phyloP scores from a whole-genome alignment of 2,113 vertebrate species.

The Chascanopsetta lugubris region DNA sequence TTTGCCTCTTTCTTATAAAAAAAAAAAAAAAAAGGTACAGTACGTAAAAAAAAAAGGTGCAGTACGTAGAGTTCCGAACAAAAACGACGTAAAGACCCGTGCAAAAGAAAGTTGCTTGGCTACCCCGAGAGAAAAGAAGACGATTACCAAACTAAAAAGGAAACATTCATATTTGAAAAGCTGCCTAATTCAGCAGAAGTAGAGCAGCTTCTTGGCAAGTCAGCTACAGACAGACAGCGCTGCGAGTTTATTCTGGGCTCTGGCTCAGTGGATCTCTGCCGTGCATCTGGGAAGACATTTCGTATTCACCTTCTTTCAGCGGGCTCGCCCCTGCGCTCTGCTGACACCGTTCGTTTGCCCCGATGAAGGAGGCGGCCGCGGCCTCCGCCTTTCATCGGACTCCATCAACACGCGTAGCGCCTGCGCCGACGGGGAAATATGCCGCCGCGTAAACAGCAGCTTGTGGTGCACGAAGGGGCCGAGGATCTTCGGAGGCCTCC shows the following conservation, averaged over 20 bases:
- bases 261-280: slow-evolving; percentile 40
- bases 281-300: slow-evolving; percentile 56
- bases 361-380: slow-evolving; percentile 45
- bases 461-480: slow-evolving; percentile 2
- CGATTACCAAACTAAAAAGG: background rate
- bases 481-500: background rate
- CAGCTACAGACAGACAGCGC: slow-evolving; percentile 8
- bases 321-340: slow-evolving; percentile 36
- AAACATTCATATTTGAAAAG: background rate
- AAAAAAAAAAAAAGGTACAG: too few relatives aligned
- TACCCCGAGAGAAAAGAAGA: background rate
- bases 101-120: too few relatives aligned
- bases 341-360: slow-evolving; percentile 58
- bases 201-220: background rate
- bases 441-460: slow-evolving; percentile 35
- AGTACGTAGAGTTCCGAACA: too few relatives aligned
- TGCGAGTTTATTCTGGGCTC: slow-evolving; percentile 63
- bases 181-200: background rate
- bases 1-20: too few relatives aligned
- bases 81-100: too few relatives aligned
- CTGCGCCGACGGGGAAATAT: slow-evolving; percentile 20
- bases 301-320: slow-evolving; percentile 62
- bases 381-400: slow-evolving; percentile 38
- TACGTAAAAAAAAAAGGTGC: too few relatives aligned
- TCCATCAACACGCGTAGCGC: slow-evolving; percentile 45